These are phyloP conservation scores for Myiotriccus ornatus DNA, from an alignment of 2,797 vertebrate species.

Conservation along the genomic window DNA sequence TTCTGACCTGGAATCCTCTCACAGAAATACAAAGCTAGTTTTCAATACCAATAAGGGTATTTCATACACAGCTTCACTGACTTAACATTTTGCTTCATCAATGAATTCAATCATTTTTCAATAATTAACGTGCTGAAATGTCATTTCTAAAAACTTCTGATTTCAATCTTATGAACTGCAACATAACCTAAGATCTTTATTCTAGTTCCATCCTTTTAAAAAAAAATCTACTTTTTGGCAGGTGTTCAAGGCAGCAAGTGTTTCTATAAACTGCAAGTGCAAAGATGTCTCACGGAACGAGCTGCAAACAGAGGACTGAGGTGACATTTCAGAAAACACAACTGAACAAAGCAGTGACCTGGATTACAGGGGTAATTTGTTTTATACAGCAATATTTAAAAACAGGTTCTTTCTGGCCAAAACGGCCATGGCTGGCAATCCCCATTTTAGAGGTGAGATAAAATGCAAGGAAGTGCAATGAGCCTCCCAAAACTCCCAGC, in stretches of 20 bases:
- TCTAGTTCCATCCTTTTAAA: background rate
- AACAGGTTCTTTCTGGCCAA: background rate
- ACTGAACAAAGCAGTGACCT: background rate
- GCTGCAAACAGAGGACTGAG: background rate
- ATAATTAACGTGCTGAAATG: background rate
- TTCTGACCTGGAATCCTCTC: background rate
- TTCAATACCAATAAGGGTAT: background rate
- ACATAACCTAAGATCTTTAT: background rate
- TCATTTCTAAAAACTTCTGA: background rate
- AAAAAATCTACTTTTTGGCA: slow-evolving; percentile 25
- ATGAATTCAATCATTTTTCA: background rate
- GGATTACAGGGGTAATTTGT: background rate
- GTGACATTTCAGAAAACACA: background rate
- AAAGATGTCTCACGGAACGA: slow-evolving; percentile 19
- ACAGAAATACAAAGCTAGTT: background rate
- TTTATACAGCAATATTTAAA: background rate
- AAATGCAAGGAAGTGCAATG: background rate
- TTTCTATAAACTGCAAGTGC: slow-evolving; percentile 31
- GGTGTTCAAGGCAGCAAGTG: slow-evolving; percentile 1
- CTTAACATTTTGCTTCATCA: background rate
- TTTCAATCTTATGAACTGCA: background rate
- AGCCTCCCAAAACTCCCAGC: background rate
- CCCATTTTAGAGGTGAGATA: background rate
- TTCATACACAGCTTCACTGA: background rate
- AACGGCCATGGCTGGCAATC: background rate